Conservation (phyloP, 2,888 invertebrate genomes). For the Saturnia pavonia region DNA sequence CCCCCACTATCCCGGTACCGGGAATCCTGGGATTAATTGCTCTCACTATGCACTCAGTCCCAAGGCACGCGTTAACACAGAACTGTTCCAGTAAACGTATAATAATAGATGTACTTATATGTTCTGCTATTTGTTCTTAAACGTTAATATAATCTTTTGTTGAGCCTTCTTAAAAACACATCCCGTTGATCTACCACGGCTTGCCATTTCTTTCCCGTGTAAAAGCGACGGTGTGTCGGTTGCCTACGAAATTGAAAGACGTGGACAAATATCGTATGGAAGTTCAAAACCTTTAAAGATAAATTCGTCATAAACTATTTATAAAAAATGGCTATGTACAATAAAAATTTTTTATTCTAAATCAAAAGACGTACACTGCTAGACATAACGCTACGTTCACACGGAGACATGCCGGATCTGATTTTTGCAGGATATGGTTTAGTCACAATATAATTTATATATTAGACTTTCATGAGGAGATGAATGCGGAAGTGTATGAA, state of each 20-base stretch:
- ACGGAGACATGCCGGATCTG: no score
- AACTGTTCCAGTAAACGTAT: constrained; percentile 66
- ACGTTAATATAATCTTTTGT: not conserved
- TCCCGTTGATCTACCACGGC: not conserved
- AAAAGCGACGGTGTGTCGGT: not conserved
- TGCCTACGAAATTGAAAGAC: constrained; percentile 44
- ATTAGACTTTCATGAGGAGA: no score
- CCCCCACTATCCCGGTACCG: constrained; percentile 33
- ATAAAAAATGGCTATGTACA: no score
- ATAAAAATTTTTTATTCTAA: no score
- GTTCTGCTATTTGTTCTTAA: not conserved
- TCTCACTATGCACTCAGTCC: constrained; percentile 67
- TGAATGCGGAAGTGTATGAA: no score
- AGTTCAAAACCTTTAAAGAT: no score
- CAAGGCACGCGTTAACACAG: constrained; percentile 69
- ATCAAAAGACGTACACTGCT: no score
- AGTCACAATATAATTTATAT: no score
- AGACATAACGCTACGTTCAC: no score
- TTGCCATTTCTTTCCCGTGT: not conserved
- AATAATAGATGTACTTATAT: constrained; percentile 49
- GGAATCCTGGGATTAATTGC: constrained; percentile 69
- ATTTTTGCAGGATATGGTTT: no score
- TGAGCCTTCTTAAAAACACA: not conserved
- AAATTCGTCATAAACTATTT: no score
- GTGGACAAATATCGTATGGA: no score